Conservation (phyloP, 30 jellyfish, hydroid and myxozoan species). For the Hydractinia echinata region DNA sequence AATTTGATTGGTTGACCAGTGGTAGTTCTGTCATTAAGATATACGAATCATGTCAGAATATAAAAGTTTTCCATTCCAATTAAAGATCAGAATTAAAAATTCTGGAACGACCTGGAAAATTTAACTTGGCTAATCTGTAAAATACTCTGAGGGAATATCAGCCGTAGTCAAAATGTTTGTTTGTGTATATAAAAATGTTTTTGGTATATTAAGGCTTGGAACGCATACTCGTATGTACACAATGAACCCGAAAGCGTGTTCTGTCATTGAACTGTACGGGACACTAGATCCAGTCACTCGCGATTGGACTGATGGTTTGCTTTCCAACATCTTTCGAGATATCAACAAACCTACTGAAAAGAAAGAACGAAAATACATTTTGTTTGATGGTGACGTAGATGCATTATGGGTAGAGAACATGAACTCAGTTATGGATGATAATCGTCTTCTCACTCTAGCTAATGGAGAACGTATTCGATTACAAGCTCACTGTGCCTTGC, state of each 20-base stretch:
- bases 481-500: conserved; percentile 94
- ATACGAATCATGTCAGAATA: too few relatives aligned
- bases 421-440: conserved; percentile 99
- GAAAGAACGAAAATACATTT: conserved; percentile 82
- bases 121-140: too few relatives aligned
- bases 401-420: conserved; percentile 99
- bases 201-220: conserved; percentile 65
- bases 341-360: conserved; percentile 97
- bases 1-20: too few relatives aligned
- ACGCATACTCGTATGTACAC: conserved; percentile 70
- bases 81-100: too few relatives aligned
- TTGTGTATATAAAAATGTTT: too few relatives aligned
- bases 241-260: conserved; percentile 98
- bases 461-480: conserved; percentile 96
- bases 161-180: too few relatives aligned
- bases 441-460: conserved; percentile 94
- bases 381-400: conserved; percentile 98
- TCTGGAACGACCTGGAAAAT: too few relatives aligned
- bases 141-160: too few relatives aligned
- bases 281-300: conserved; percentile 98
- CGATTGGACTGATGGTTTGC: conserved; percentile 99
- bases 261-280: conserved; percentile 94
- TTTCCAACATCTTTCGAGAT: conserved; percentile 96
- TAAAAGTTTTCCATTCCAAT: too few relatives aligned
- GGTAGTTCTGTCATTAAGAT: too few relatives aligned